phyloP scores from a whole-genome alignment of 2,888 invertebrate species.

The Leistus spinibarbis region DNA sequence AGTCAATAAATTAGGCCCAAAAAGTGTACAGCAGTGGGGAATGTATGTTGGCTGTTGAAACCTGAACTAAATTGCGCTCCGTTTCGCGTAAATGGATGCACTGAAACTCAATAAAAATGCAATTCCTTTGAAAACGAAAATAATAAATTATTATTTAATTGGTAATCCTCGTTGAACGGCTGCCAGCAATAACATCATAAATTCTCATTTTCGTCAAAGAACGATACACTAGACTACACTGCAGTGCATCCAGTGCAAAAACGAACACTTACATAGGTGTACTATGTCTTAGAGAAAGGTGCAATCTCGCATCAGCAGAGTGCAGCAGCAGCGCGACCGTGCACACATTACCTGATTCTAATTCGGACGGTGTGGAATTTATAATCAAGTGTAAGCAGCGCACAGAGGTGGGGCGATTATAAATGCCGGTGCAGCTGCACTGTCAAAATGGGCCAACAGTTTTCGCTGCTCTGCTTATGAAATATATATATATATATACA shows the following conservation, averaged over 20 bases:
- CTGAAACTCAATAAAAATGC: background rate
- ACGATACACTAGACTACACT: background rate
- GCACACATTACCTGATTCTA: background rate
- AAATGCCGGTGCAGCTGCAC: background rate
- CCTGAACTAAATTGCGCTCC: background rate
- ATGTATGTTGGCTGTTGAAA: background rate
- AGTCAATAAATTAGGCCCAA: too few relatives aligned
- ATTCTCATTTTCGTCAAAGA: slow-evolving; percentile 2
- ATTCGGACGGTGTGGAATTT: background rate
- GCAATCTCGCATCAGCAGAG: background rate
- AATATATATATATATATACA: background rate
- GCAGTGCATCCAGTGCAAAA: background rate
- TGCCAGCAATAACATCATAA: slow-evolving; percentile 8
- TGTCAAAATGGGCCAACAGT: background rate
- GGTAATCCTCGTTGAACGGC: background rate
- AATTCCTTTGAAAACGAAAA: background rate
- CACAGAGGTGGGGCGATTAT: background rate
- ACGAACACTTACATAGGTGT: background rate
- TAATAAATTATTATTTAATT: slow-evolving; percentile 19
- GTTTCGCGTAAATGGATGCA: background rate
- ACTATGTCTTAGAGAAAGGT: background rate
- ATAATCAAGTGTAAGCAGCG: background rate
- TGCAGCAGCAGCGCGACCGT: background rate
- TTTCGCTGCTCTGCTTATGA: background rate
- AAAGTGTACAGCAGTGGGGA: too few relatives aligned